Evolutionary conservation across 1,140 invertebrate species (phyloP), one percentile per base, ranked within the genome.

Genomic region (Dendroctonus ponderosae): DNA sequence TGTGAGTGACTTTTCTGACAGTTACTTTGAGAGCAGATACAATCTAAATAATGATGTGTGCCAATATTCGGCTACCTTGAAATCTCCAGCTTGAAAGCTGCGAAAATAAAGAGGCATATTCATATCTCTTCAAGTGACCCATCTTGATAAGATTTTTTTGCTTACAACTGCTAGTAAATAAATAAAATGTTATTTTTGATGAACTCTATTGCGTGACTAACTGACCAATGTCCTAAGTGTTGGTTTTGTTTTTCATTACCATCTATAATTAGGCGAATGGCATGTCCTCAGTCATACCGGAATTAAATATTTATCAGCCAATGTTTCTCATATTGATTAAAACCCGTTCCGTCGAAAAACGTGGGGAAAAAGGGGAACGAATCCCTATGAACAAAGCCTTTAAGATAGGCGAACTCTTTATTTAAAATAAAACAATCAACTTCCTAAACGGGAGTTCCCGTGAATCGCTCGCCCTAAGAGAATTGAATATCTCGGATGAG

Each of bases 401-500:
- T 59, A 59, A 59, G 63, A 59, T 42, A 15, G 56, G 38, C 56
- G 43, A 67, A 67, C 57, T 53, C 58, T 67, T 67, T 67, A 61
- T 61, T 67, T 61, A 54, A 67, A 67, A 67, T 67, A 67, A 67
- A 67, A 65, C 62, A 65, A 65, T 65, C 62, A 48, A 65, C 57
- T 61, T 67, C 65, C 65, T 53, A 58, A 61, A 53, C 52, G 51
- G 43, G 44, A 58, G 57, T 40, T 67, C 65, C 51, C 51, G 54
- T 48, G 58, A 61, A 59, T 64, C 56, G 48, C 15, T 48, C 57
- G 61, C 51, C 56, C 57, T 67, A 64, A 68, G 64, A 67, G 69
- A 72, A 72, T 72, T 70, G 69, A 72, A 72, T 72, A 67, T 72
- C 66, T 53, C 52, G 71, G 67, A 73, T 69, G 53, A 71, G 68